Percentiles rank a stretch among this genome's conserved stretches.
Evolutionary conservation across 2,888 invertebrate species (phyloP).

Genomic region (Pediacus dermestoides): DNA sequence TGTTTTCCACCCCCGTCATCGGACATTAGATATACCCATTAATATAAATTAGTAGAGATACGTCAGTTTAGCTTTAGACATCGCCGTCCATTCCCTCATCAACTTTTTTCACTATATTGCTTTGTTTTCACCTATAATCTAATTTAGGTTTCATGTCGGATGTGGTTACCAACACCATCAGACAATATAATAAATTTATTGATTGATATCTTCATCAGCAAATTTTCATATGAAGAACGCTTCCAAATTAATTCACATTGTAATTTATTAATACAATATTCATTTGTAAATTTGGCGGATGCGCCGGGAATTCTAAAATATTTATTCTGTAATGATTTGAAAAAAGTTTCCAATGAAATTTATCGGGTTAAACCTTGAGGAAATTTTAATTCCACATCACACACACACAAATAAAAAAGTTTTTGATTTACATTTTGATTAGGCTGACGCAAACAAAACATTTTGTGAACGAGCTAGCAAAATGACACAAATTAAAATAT

Average conservation of each 20-base stretch:
- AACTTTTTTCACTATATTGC: conserved; percentile 35
- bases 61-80: conserved; percentile 35
- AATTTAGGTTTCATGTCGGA: conserved; percentile 35
- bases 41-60: conserved; percentile 45
- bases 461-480: conserved; percentile 27
- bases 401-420: too few relatives aligned
- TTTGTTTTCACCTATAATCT: conserved; percentile 36
- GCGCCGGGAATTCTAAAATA: too few relatives aligned
- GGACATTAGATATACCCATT: conserved; percentile 46
- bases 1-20: conserved; percentile 31
- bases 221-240: too few relatives aligned
- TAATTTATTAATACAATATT: too few relatives aligned
- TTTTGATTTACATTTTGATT: conserved; percentile 27
- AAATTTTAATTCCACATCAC: too few relatives aligned
- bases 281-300: too few relatives aligned
- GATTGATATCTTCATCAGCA: conserved; percentile 15
- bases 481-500: conserved; percentile 43
- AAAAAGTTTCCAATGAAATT: too few relatives aligned
- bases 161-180: conserved; percentile 19
- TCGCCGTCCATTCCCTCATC: conserved; percentile 27
- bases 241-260: too few relatives aligned
- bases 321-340: too few relatives aligned
- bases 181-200: conserved; percentile 9
- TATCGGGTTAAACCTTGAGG: too few relatives aligned
- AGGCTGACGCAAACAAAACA: conserved; percentile 26